Evolutionary conservation across 2,113 vertebrate species (phyloP).

Genomic region (Oreochromis spilurus): DNA sequence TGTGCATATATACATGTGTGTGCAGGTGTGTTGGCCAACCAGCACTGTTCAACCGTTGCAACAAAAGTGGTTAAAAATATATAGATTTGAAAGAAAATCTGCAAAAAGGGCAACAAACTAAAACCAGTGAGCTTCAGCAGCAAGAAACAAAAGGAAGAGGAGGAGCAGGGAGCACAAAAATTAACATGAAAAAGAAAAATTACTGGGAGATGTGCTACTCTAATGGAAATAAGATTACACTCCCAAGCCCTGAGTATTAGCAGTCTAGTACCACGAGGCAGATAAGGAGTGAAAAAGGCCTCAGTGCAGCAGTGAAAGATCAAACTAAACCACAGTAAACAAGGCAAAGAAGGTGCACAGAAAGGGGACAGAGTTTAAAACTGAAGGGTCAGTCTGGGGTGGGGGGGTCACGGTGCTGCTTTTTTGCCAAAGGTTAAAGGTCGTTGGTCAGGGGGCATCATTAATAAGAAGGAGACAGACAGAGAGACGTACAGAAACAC

Average conservation of each 20-base stretch:
- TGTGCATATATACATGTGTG: conserved; percentile 25
- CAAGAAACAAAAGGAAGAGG: conserved; percentile 3
- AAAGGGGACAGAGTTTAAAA: conserved; percentile 33
- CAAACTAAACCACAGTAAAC: conserved; percentile 26
- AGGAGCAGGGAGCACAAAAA: conserved; percentile 5
- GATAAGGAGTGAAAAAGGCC: conserved; percentile 30
- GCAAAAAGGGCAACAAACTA: background rate
- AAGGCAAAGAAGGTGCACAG: conserved; percentile 54
- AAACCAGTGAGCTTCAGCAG: conserved; percentile 42
- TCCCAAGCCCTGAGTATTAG: conserved; percentile 52
- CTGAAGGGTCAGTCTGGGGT: conserved; percentile 48
- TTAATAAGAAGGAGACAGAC: conserved; percentile 58
- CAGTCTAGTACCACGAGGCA: conserved; percentile 52
- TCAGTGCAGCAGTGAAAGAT: conserved; percentile 47
- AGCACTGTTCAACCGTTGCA: conserved; percentile 44
- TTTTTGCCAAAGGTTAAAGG: conserved; percentile 73
- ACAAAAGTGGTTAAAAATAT: conserved; percentile 37
- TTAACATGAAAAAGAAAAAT: background rate
- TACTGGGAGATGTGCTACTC: background rate
- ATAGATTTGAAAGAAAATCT: conserved; percentile 14
- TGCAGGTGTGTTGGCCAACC: conserved; percentile 42
- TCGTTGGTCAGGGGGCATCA: conserved; percentile 62
- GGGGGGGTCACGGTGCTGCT: conserved; percentile 69
- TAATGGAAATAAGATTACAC: conserved; percentile 15
- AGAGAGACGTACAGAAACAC: conserved; percentile 18